Evolutionary conservation across 2,797 vertebrate species (phyloP).

Genomic region (Eospalax fontanierii): DNA sequence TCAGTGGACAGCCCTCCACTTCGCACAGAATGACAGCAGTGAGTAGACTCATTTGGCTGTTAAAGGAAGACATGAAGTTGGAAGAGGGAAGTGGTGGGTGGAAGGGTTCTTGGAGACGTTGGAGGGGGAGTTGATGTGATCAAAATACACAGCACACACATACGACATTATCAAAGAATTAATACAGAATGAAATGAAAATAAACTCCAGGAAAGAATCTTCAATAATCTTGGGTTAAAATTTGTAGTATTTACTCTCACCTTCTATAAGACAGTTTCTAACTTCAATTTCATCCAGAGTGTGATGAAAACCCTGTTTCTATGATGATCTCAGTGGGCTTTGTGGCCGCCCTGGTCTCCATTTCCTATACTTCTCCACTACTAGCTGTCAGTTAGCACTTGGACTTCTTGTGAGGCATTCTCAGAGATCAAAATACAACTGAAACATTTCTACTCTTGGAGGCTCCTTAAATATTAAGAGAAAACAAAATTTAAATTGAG

Average conservation of each 20-base stretch:
- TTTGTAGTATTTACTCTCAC: background rate
- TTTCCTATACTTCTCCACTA: background rate
- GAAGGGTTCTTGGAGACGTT: background rate
- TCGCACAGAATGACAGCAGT: too few species aligned
- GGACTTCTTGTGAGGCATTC: background rate
- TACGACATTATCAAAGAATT: background rate
- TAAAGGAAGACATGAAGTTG: background rate
- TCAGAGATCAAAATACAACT: background rate
- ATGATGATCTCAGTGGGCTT: background rate
- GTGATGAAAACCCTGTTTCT: conserved; percentile 14
- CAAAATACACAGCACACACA: background rate
- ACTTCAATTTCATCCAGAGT: background rate
- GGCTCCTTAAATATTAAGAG: background rate
- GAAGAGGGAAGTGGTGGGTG: accelerated
- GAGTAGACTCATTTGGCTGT: too few species aligned
- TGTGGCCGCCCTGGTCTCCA: background rate
- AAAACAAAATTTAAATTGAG: background rate
- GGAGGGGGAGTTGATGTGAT: background rate
- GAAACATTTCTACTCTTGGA: background rate
- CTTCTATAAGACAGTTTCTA: background rate
- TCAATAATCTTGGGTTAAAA: background rate
- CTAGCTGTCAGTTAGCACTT: background rate
- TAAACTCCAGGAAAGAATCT: conserved; percentile 49
- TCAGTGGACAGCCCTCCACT: background rate
- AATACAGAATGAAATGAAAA: background rate